phyloP scores from a whole-genome alignment of 1,140 invertebrate genomes.

The Drosophila nigrodunni region DNA sequence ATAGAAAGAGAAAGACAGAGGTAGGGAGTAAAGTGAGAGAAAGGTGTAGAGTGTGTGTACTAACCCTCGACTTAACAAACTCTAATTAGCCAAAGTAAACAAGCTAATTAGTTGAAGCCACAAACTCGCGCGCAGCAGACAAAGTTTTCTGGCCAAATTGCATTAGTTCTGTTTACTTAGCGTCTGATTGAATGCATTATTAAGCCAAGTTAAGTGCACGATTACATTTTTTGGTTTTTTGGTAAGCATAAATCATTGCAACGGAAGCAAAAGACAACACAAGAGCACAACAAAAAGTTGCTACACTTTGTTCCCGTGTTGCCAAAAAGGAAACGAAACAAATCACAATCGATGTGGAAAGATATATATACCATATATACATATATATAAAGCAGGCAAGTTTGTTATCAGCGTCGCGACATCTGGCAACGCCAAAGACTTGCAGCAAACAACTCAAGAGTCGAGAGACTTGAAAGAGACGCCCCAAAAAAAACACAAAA shows the following conservation, averaged over 20 bases:
- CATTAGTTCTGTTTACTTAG: constrained; percentile 72
- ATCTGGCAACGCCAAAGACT: constrained; percentile 38
- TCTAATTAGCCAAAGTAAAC: constrained; percentile 48
- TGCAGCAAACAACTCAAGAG: constrained; percentile 16
- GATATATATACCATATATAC: neutral
- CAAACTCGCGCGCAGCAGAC: constrained; percentile 2
- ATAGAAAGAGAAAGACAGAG: neutral
- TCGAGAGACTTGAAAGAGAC: constrained; percentile 20
- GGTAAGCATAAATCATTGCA: constrained; percentile 33
- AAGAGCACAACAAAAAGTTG: constrained; percentile 2
- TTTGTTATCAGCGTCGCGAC: constrained; percentile 51
- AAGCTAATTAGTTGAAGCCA: constrained; percentile 44
- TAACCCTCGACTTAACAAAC: constrained; percentile 15
- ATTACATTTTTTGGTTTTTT: neutral
- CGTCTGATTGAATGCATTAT: constrained; percentile 63
- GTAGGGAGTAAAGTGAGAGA: neutral
- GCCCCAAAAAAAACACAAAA: constrained; percentile 16
- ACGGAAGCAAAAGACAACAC: constrained; percentile 36
- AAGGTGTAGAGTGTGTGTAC: neutral
- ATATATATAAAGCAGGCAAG: neutral
- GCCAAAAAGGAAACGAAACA: constrained; percentile 23
- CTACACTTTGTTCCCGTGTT: neutral
- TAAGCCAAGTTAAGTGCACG: constrained; percentile 26
- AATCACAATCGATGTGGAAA: constrained; percentile 37
- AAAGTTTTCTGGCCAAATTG: constrained; percentile 57